Evolutionary conservation across 2,797 vertebrate genomes (phyloP).

Genomic region (Ficedula albicollis): DNA sequence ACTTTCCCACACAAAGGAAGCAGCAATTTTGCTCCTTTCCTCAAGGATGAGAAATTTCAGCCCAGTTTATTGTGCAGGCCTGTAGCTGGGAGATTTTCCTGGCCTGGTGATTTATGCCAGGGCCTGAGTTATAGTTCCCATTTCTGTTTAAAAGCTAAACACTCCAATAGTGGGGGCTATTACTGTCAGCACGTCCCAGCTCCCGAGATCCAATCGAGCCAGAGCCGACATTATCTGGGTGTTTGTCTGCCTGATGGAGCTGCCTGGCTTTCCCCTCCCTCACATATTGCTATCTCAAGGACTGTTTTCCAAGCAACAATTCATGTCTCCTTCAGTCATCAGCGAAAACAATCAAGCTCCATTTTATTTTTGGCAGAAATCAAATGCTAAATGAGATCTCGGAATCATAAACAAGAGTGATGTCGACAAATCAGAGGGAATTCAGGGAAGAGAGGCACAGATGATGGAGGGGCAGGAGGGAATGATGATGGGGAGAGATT

Average conservation of each 20-base stretch:
- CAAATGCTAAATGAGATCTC: conserved; percentile 66
- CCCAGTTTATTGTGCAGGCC: background rate
- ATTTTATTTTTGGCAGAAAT: conserved; percentile 65
- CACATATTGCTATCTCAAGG: conserved; percentile 48
- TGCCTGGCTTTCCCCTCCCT: conserved; percentile 11
- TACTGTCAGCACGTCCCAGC: conserved; percentile 50
- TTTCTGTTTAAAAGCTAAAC: conserved; percentile 63
- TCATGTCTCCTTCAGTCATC: conserved; percentile 51
- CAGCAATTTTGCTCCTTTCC: background rate
- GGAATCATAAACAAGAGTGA: conserved; percentile 59
- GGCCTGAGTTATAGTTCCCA: conserved; percentile 42
- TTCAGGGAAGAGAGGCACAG: background rate
- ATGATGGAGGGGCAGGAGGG: conserved; percentile 40
- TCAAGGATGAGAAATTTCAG: background rate
- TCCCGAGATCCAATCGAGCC: conserved; percentile 37
- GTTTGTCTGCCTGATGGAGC: conserved; percentile 44
- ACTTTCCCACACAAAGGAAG: background rate
- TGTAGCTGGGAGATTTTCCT: background rate
- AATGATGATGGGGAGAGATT: conserved; percentile 32
- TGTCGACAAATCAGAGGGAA: conserved; percentile 41
- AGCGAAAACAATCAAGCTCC: conserved; percentile 63
- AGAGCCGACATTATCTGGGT: conserved; percentile 11
- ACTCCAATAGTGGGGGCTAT: conserved; percentile 43
- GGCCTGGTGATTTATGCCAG: conserved; percentile 32
- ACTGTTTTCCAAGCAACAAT: conserved; percentile 61